Evolutionary conservation across 2,113 vertebrate species (phyloP).

Genomic region (Thalassoma bifasciatum): DNA sequence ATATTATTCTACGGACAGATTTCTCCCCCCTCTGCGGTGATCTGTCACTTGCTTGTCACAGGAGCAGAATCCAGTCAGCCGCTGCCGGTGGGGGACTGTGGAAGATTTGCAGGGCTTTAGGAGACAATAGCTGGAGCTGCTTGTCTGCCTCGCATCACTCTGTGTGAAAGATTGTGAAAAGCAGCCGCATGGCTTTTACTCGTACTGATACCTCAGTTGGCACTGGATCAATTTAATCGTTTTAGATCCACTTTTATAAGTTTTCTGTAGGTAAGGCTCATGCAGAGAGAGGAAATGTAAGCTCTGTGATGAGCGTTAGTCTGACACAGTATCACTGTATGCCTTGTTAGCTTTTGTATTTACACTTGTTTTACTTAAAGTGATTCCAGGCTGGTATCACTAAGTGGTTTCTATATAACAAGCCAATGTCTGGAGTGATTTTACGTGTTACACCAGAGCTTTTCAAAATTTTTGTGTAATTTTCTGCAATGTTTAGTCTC

Average conservation of each 20-base stretch:
- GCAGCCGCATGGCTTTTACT: conserved; percentile 52
- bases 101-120: conserved; percentile 68
- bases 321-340: neutral
- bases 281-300: neutral
- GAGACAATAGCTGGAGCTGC: conserved; percentile 59
- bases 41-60: conserved; percentile 70
- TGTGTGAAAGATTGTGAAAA: conserved; percentile 39
- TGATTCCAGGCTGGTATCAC: neutral
- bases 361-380: neutral
- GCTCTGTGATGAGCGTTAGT: conserved; percentile 6
- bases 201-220: conserved; percentile 32
- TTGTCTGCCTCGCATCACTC: conserved; percentile 62
- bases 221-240: conserved; percentile 44
- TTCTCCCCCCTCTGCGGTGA: conserved; percentile 42
- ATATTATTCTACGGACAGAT: conserved; percentile 65
- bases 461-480: too few relatives aligned
- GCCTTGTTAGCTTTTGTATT: conserved; percentile 3
- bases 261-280: conserved; percentile 34
- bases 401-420: neutral
- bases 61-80: conserved; percentile 54
- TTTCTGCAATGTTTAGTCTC: too few relatives aligned
- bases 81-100: conserved; percentile 49
- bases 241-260: conserved; percentile 43
- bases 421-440: neutral
- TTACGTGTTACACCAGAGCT: too few relatives aligned